Conservation (phyloP, 64 coral and sea anemone genomes). For the Orbicella faveolata region DNA sequence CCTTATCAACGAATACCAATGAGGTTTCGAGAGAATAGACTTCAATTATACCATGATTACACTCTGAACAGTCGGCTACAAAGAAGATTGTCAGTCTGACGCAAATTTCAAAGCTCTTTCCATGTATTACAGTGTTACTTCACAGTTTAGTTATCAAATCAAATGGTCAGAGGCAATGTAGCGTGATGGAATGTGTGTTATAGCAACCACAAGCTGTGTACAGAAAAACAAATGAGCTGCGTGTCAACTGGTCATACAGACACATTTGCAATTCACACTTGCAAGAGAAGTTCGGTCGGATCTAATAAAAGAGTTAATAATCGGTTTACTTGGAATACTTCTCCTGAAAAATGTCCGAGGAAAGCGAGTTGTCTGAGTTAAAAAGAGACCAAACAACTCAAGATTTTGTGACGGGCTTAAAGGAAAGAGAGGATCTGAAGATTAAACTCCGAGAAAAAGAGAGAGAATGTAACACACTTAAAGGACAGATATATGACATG, state of each 20-base stretch:
- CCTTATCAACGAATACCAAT: too few relatives aligned
- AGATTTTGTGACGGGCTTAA: conserved; percentile 87
- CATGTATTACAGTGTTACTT: too few relatives aligned
- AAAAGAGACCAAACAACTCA: conserved; percentile 84
- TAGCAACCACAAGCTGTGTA: conserved; percentile 9
- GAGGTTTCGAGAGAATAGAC: too few relatives aligned
- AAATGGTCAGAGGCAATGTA: not conserved
- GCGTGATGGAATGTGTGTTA: conserved; percentile 36
- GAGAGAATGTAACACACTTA: conserved; percentile 70
- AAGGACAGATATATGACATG: conserved; percentile 85
- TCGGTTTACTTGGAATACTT: not conserved
- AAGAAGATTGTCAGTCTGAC: too few relatives aligned
- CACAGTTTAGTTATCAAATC: too few relatives aligned
- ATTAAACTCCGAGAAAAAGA: conserved; percentile 70
- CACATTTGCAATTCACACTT: not conserved
- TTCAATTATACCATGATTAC: too few relatives aligned
- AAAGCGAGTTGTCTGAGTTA: not conserved
- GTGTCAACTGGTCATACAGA: not conserved
- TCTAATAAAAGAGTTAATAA: not conserved
- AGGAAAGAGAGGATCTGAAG: conserved; percentile 92
- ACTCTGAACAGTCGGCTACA: too few relatives aligned
- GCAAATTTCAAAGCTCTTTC: too few relatives aligned
- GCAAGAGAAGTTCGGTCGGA: not conserved
- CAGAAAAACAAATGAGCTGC: not conserved
- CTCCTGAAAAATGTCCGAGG: conserved; percentile 19